Evolutionary conservation across 1,140 invertebrate species (phyloP).

Genomic region (Temnothorax curvispinosus): DNA sequence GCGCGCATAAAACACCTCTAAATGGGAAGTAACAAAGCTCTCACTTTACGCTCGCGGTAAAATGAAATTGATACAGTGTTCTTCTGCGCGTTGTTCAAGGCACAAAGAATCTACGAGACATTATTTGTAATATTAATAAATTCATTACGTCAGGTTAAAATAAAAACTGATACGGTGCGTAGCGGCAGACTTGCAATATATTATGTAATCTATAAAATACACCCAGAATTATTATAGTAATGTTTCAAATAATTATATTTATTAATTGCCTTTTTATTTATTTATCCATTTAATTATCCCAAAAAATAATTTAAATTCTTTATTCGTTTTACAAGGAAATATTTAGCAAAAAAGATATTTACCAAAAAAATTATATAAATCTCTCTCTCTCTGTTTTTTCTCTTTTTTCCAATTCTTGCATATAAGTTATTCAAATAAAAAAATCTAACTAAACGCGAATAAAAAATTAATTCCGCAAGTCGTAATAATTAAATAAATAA

Average conservation of each 20-base stretch:
- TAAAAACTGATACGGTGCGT: background rate
- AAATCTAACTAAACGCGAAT: background rate
- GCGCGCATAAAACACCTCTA: conserved; percentile 54
- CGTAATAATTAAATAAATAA: conserved; percentile 8
- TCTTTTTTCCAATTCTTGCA: background rate
- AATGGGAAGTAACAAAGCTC: conserved; percentile 49
- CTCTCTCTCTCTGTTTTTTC: background rate
- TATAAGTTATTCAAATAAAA: background rate
- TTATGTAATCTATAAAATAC: too few relatives aligned
- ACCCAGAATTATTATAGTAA: background rate
- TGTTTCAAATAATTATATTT: background rate
- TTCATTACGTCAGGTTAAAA: background rate
- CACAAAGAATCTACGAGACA: background rate
- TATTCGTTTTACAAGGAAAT: background rate
- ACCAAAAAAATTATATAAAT: background rate
- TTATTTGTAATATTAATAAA: conserved; percentile 6
- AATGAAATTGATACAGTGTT: conserved; percentile 57
- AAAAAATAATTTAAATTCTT: background rate
- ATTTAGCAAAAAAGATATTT: background rate
- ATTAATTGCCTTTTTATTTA: background rate
- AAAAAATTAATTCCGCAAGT: conserved; percentile 22
- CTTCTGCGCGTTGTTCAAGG: background rate
- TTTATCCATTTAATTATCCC: background rate
- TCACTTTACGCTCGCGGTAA: conserved; percentile 47
- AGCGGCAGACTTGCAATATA: background rate